Evolutionary conservation across 2,888 invertebrate species (phyloP), one percentile per base, ranked within the genome.

Genomic region (Lysandra coridon): DNA sequence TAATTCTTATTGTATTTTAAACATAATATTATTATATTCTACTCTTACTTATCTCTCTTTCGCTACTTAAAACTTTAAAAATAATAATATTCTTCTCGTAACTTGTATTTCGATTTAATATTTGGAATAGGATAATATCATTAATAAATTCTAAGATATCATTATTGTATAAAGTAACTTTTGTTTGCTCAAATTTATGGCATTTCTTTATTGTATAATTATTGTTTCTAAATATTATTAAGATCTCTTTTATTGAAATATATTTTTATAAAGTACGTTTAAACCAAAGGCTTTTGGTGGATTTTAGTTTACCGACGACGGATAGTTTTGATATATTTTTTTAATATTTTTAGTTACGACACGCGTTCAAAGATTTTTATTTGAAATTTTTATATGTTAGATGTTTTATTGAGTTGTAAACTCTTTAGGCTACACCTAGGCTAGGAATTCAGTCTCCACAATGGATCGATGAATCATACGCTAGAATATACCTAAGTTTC

Each of bases 401-500:
- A 85, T 82, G 80, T 80, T 82, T 85, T 85, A 85, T 87, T 84
- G 89, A 87, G 93, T 93, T 93, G 83, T 83, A 86, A 93, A 92
- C 93, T 90, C 93, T 79, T 79, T 85, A 84, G 82, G 73, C 85
- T 82, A 82, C 57, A 80, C 87, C 87, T 85, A 86, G 85, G 80
- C 76, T 84, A 85, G 84, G 83, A 83, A 84, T 85, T 86, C 86
- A 84, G 91, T 92, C 90, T 91, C 91, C 91, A 81, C 2, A 80
- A 23, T 82, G 91, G 92, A 90, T 90, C 73, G 90, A 93, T 89
- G 85, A 89, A 90, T 93, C 94, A 94, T 94, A 94, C 93, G 94
- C 94, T 94, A 94, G 94, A 93, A 92, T 92, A 92, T 91, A 93
- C 94, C 94, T 93, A 94, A 94, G 94, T 91, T 88, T 88, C 85